These are phyloP conservation scores for Heliconius hermathena DNA, from an alignment of 1,140 invertebrate genomes.

Conservation along the genomic window DNA sequence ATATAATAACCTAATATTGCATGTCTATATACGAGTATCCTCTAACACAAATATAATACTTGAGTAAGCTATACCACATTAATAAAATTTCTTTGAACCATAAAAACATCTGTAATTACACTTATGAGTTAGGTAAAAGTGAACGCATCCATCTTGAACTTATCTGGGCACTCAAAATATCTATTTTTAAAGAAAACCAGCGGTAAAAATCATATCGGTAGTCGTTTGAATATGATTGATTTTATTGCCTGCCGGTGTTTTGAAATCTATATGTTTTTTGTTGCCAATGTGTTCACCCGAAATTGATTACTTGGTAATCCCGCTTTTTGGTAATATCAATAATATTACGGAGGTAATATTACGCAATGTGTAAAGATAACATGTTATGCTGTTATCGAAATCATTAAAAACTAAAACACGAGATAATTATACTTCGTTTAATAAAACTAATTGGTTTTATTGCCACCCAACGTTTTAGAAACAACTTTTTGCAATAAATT, in stretches of 20 bases:
- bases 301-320: conserved; percentile 30
- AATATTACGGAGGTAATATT: background rate
- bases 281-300: conserved; percentile 46
- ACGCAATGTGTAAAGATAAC: background rate
- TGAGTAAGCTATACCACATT: conserved; percentile 6
- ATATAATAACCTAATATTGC: background rate
- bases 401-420: conserved; percentile 11
- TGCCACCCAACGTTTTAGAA: conserved; percentile 13
- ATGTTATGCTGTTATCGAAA: background rate
- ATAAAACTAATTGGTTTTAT: conserved; percentile 14
- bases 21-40: background rate
- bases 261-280: conserved; percentile 53
- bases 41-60: background rate
- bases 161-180: conserved; percentile 53
- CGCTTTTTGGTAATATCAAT: background rate
- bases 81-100: conserved; percentile 16
- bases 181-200: conserved; percentile 59
- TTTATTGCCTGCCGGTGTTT: conserved; percentile 64
- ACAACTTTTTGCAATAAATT: conserved; percentile 11
- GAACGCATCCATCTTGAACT: conserved; percentile 32
- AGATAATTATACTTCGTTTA: conserved; percentile 13
- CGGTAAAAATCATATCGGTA: conserved; percentile 63
- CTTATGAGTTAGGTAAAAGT: conserved; percentile 33
- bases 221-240: conserved; percentile 60
- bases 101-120: conserved; percentile 22